Percentiles rank a stretch among this genome's conserved stretches.
phyloP scores from a whole-genome alignment of 2,113 vertebrate genomes.

The Lutjanus erythropterus region DNA sequence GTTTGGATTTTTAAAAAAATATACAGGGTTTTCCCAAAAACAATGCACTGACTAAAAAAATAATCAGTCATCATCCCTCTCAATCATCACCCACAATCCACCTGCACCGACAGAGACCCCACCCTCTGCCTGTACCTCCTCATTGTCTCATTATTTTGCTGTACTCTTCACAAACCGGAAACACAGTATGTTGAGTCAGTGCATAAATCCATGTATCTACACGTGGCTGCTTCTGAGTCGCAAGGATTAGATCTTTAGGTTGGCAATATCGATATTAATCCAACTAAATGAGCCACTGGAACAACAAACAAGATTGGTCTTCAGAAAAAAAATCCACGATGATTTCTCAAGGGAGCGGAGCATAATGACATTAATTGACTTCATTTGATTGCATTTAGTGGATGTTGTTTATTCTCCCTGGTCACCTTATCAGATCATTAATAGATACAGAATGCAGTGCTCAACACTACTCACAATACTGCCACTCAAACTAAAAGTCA shows the following conservation, averaged over 20 bases:
- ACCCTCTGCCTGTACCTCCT: no score
- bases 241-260: slow-evolving; percentile 26
- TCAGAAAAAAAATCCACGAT: slow-evolving; percentile 38
- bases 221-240: not conserved
- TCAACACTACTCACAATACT: slow-evolving; percentile 21
- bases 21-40: no score
- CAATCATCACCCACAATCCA: no score
- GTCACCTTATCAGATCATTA: slow-evolving; percentile 55
- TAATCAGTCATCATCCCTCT: no score
- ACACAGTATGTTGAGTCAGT: no score
- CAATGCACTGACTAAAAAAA: no score
- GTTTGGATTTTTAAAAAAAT: not conserved
- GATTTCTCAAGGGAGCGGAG: slow-evolving; percentile 59
- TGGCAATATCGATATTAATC: slow-evolving; percentile 43
- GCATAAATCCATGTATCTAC: not conserved
- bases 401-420: slow-evolving; percentile 47
- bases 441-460: slow-evolving; percentile 19
- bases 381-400: slow-evolving; percentile 63
- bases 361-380: slow-evolving; percentile 65
- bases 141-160: no score
- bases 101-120: no score
- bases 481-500: slow-evolving; percentile 13
- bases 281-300: slow-evolving; percentile 41
- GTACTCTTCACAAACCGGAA: no score
- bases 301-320: slow-evolving; percentile 45